Evolutionary conservation across 2,797 vertebrate genomes (phyloP).

Genomic region (Peromyscus aztecus): DNA sequence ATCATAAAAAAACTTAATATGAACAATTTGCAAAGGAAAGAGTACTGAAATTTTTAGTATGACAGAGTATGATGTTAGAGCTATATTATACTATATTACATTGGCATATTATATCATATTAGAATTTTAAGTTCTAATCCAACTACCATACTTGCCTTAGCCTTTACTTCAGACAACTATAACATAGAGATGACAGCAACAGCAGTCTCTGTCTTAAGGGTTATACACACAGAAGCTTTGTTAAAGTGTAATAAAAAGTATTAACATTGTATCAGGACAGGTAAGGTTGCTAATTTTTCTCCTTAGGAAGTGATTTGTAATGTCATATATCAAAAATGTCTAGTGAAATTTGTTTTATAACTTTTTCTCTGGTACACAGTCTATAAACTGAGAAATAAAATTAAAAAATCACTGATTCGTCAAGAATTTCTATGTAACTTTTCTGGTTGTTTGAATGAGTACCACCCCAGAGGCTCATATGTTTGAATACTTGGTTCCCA

Average conservation of each 20-base stretch:
- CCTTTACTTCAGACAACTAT: constrained; percentile 4
- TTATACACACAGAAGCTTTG: neutral
- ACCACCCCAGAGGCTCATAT: neutral
- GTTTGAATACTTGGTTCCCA: neutral
- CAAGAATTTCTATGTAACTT: constrained; percentile 51
- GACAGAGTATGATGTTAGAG: neutral
- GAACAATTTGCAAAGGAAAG: constrained; percentile 11
- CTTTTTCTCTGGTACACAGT: neutral
- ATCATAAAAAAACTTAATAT: neutral
- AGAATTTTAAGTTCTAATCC: neutral
- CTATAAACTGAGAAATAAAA: constrained; percentile 41
- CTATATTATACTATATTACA: neutral
- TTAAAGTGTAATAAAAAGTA: neutral
- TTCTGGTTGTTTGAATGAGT: neutral
- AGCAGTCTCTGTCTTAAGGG: neutral
- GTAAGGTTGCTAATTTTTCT: neutral
- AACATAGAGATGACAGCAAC: neutral
- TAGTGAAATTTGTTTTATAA: constrained; percentile 54
- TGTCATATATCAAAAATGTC: neutral
- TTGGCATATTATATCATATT: neutral
- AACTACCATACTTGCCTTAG: neutral
- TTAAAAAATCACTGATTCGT: constrained; percentile 67
- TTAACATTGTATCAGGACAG: neutral
- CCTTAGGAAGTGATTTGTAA: neutral
- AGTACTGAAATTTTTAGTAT: neutral